Evolutionary conservation across 1,140 invertebrate genomes (phyloP).

Genomic region (Ruditapes philippinarum): DNA sequence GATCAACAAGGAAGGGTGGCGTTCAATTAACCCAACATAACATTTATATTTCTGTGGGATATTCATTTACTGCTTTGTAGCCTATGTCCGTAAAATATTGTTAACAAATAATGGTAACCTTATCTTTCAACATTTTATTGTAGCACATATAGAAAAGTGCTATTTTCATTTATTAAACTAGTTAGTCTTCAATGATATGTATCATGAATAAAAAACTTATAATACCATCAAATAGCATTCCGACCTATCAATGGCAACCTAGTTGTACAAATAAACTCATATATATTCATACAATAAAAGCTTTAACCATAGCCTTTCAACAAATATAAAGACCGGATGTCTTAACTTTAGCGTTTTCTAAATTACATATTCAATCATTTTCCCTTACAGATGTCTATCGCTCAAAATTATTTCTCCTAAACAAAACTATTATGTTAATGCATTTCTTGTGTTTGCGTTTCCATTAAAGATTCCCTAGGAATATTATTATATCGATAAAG

Average conservation of each 20-base stretch:
- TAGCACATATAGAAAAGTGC: too few species aligned
- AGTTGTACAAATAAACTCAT: not conserved
- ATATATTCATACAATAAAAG: conserved; percentile 9
- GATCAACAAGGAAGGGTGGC: too few species aligned
- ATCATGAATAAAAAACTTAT: too few species aligned
- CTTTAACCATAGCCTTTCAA: not conserved
- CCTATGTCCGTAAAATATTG: too few species aligned
- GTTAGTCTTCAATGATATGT: too few species aligned
- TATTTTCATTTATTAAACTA: too few species aligned
- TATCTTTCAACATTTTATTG: too few species aligned
- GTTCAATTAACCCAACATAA: too few species aligned
- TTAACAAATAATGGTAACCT: too few species aligned
- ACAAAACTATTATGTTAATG: conserved; percentile 28
- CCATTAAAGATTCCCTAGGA: not conserved
- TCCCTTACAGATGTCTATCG: not conserved
- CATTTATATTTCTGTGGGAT: too few species aligned
- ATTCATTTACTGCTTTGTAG: too few species aligned
- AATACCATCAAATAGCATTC: too few species aligned
- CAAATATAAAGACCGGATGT: not conserved
- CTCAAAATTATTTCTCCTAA: not conserved
- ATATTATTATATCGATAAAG: conserved; percentile 15
- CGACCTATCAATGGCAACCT: not conserved
- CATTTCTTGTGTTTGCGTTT: conserved; percentile 19
- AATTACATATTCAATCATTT: conserved; percentile 6
- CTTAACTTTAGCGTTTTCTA: not conserved